Conservation (phyloP, 2,888 invertebrate genomes). For the Macrosiphum euphorbiae region DNA sequence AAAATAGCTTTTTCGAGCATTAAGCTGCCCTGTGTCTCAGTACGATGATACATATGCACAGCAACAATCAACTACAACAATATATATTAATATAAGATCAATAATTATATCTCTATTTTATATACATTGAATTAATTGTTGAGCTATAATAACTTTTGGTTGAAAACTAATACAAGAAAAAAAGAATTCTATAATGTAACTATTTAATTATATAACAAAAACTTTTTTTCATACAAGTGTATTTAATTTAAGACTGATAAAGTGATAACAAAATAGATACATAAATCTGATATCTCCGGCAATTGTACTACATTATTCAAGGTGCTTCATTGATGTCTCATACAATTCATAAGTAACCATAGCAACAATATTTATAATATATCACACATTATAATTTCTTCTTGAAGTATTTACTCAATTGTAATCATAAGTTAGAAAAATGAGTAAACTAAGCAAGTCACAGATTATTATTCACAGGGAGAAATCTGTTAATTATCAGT, state of each 20-base stretch:
- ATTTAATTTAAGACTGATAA: background rate
- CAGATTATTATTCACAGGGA: slow-evolving; percentile 91
- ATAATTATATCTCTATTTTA: too few relatives aligned
- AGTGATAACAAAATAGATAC: background rate
- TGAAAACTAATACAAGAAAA: too few relatives aligned
- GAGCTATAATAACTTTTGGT: background rate
- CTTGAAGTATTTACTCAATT: background rate
- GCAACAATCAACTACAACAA: slow-evolving; percentile 64
- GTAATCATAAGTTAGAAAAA: background rate
- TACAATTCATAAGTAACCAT: slow-evolving; percentile 39
- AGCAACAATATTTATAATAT: slow-evolving; percentile 37
- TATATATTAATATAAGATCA: background rate
- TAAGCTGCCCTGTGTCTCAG: slow-evolving; percentile 64
- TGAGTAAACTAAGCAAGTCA: slow-evolving; percentile 75
- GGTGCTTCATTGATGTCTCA: slow-evolving; percentile 46
- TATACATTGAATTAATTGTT: too few relatives aligned
- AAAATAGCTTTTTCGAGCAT: slow-evolving; percentile 65
- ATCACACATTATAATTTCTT: background rate
- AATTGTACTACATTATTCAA: background rate
- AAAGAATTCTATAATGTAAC: background rate
- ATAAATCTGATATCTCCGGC: background rate
- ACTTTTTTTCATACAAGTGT: background rate
- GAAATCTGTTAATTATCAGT: slow-evolving; percentile 84
- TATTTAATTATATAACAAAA: background rate
- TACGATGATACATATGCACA: slow-evolving; percentile 65